phyloP scores from a whole-genome alignment of 2,113 vertebrate species.

The Physeter macrocephalus region DNA sequence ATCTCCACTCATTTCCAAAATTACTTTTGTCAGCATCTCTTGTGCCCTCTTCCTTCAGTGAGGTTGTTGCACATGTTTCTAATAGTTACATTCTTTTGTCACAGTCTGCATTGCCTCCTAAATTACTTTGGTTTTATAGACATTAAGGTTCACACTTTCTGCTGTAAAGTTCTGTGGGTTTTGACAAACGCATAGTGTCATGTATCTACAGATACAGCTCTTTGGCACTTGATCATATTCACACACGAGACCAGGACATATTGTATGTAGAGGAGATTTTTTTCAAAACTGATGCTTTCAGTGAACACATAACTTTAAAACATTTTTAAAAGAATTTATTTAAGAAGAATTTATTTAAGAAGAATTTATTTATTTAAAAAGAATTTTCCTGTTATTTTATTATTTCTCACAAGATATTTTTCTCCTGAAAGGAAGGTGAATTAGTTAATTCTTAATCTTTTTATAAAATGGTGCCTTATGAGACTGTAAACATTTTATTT shows the following conservation, averaged over 20 bases:
- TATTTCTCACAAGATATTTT: neutral
- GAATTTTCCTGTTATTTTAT: neutral
- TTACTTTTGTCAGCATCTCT: neutral
- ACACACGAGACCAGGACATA: neutral
- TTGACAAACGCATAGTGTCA: neutral
- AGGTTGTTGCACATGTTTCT: neutral
- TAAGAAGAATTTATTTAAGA: neutral
- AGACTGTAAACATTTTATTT: neutral
- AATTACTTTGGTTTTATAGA: neutral
- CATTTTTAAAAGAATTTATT: neutral
- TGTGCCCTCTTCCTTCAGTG: neutral
- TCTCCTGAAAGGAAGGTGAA: neutral
- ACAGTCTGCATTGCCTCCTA: neutral
- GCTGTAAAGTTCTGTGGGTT: neutral
- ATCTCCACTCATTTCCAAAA: neutral
- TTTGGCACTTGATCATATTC: neutral
- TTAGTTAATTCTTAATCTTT: conserved; percentile 3
- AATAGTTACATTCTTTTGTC: neutral
- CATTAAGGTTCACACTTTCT: neutral
- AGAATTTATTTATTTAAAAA: neutral
- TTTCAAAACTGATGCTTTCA: neutral
- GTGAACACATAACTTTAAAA: neutral
- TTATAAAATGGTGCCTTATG: neutral
- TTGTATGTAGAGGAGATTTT: neutral
- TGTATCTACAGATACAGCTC: neutral